Evolutionary conservation across 2,797 vertebrate genomes (phyloP).

Genomic region (Chelon labrosus): DNA sequence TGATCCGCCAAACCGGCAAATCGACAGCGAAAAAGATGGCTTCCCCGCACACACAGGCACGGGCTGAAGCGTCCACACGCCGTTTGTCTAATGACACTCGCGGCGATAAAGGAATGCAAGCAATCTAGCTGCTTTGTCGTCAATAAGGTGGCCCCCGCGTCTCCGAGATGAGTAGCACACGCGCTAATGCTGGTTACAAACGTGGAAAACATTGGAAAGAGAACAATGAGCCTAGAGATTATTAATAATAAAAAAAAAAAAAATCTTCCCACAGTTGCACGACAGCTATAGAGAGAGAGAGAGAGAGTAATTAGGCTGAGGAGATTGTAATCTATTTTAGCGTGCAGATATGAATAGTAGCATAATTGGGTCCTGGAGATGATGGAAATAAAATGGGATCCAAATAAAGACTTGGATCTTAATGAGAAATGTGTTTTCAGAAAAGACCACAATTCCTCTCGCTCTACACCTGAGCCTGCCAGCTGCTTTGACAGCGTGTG

Average conservation of each 20-base stretch:
- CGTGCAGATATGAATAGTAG: slow-evolving; percentile 67
- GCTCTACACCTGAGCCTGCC: slow-evolving; percentile 26
- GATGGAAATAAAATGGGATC: slow-evolving; percentile 51
- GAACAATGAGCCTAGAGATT: slow-evolving; percentile 34
- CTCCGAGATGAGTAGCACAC: not conserved
- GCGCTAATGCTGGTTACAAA: not conserved
- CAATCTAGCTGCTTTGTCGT: slow-evolving; percentile 22
- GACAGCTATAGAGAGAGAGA: slow-evolving; percentile 43
- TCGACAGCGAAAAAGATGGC: slow-evolving; percentile 52
- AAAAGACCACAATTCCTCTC: slow-evolving; percentile 14
- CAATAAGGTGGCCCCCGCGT: not conserved
- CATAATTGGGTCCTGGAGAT: slow-evolving; percentile 69
- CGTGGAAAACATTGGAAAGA: not conserved
- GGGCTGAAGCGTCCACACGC: not conserved
- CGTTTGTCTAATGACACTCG: slow-evolving; percentile 21
- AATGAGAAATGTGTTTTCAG: slow-evolving; percentile 37
- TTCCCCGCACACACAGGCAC: slow-evolving; percentile 32
- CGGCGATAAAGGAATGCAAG: slow-evolving; percentile 10
- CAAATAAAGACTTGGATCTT: slow-evolving; percentile 46
- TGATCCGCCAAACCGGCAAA: slow-evolving; percentile 47
- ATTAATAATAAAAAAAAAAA: slow-evolving; percentile 42
- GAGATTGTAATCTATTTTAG: slow-evolving; percentile 77
- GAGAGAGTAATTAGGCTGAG: slow-evolving; percentile 73
- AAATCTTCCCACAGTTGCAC: slow-evolving; percentile 54
- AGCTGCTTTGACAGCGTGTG: slow-evolving; percentile 3